Evolutionary conservation across 2,797 vertebrate species (phyloP).

Genomic region (Cryptoprocta ferox): DNA sequence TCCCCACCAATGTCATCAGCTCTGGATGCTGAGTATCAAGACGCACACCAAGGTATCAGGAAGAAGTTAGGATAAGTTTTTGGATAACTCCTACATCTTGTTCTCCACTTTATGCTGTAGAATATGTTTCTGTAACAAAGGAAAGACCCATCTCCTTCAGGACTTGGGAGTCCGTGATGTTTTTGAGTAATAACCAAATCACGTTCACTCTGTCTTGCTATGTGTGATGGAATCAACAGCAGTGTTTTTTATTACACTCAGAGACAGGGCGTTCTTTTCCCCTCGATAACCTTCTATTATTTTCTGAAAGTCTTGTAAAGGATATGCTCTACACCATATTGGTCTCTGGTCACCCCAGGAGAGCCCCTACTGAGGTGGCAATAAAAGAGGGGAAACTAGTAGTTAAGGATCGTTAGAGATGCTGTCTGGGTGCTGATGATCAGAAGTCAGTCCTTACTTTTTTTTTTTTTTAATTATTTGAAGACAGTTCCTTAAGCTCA

Average conservation of each 20-base stretch:
- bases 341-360: background rate
- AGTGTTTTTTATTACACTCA: background rate
- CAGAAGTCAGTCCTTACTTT: conserved; percentile 4
- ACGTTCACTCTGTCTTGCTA: background rate
- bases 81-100: background rate
- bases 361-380: background rate
- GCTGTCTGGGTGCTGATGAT: background rate
- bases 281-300: background rate
- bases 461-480: background rate
- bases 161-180: background rate
- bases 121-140: background rate
- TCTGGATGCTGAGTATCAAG: background rate
- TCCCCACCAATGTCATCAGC: background rate
- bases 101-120: background rate
- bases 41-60: background rate
- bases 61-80: conserved; percentile 15
- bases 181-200: background rate
- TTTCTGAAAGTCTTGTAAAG: background rate
- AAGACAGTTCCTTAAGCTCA: background rate
- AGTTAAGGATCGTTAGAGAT: background rate
- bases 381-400: background rate
- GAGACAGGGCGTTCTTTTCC: background rate
- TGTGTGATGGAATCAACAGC: background rate
- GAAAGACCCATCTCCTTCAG: background rate
- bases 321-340: background rate